Conservation (phyloP, 2,113 vertebrate genomes). For the Poecile atricapillus region DNA sequence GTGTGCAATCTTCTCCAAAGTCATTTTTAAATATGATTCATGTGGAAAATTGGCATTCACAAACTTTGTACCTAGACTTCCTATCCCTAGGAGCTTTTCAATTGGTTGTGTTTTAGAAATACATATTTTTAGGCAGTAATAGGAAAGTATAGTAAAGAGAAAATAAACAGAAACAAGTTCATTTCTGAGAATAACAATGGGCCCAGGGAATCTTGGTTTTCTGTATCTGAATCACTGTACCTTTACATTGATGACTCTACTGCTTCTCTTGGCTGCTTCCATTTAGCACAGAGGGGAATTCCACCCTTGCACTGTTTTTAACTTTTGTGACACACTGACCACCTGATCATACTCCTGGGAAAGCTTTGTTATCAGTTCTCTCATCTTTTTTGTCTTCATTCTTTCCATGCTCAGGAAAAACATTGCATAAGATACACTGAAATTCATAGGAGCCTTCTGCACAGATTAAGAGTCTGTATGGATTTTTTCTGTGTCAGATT, state of each 20-base stretch:
- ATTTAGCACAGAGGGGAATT: background rate
- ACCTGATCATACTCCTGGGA: rapidly evolving
- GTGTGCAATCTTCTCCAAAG: constrained; percentile 9
- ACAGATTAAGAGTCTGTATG: background rate
- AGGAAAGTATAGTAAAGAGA: background rate
- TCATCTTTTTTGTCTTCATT: background rate
- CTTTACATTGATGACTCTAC: background rate
- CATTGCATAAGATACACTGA: background rate
- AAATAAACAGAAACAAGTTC: background rate
- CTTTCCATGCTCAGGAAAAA: background rate
- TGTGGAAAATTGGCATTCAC: constrained; percentile 14
- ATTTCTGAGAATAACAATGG: background rate
- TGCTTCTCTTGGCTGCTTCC: background rate
- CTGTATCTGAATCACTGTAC: background rate
- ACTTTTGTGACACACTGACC: background rate
- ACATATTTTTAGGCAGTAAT: background rate
- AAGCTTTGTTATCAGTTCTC: background rate
- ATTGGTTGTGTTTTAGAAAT: background rate
- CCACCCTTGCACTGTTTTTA: background rate
- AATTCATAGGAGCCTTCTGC: background rate
- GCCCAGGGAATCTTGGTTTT: background rate
- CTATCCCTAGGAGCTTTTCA: background rate
- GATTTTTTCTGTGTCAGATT: background rate
- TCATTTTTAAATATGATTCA: constrained; percentile 14
- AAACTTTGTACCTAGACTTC: background rate